Percentiles rank a stretch among this genome's conserved stretches.
phyloP scores from a whole-genome alignment of 2,888 invertebrate species.

The Tricholauxania praeusta region DNA sequence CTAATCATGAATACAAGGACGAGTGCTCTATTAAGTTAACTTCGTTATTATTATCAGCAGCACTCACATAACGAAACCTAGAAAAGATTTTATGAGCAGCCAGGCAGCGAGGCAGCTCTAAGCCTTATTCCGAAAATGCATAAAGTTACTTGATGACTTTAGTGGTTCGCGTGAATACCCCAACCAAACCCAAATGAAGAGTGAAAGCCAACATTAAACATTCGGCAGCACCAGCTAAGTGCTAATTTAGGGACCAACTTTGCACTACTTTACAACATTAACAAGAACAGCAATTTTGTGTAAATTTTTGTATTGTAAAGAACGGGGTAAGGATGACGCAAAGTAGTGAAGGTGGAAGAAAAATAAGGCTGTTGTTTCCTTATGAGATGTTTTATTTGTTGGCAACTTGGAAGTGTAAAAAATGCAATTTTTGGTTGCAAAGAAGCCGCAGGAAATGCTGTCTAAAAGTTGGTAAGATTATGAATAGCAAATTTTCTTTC shows the following conservation, averaged over 20 bases:
- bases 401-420: slow-evolving; percentile 1
- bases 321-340: not conserved
- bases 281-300: not conserved
- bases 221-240: slow-evolving; percentile 21
- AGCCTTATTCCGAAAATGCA: not conserved
- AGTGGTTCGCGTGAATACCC: not conserved
- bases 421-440: not conserved
- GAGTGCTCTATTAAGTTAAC: too few species aligned
- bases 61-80: not conserved
- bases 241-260: slow-evolving; percentile 29
- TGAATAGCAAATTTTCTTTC: slow-evolving; percentile 15
- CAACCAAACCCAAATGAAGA: not conserved
- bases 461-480: slow-evolving; percentile 8
- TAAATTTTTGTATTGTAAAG: not conserved
- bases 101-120: not conserved
- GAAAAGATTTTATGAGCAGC: not conserved
- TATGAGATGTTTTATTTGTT: not conserved
- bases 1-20: too few species aligned
- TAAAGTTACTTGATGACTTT: not conserved
- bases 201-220: not conserved
- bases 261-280: slow-evolving; percentile 2
- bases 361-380: not conserved
- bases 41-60: not conserved
- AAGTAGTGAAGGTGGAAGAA: not conserved
- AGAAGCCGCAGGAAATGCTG: not conserved